Conservation (phyloP, 1,140 invertebrate genomes). For the Anadara kagoshimensis region DNA sequence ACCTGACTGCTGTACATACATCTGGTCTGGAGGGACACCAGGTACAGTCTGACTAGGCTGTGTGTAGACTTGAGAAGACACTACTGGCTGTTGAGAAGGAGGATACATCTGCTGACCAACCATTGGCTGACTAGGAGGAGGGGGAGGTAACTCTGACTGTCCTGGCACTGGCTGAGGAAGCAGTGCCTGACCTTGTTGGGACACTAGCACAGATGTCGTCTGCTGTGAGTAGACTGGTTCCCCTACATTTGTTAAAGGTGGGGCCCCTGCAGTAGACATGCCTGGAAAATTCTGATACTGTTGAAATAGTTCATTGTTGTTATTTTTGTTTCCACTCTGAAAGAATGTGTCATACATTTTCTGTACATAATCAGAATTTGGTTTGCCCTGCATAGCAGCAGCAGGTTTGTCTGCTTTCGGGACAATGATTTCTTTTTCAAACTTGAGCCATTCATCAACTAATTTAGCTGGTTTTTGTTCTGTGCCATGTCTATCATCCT, state of each 20-base stretch:
- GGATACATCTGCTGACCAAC: too few species aligned
- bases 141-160: background rate
- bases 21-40: too few species aligned
- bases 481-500: background rate
- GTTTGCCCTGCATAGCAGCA: slow-evolving; percentile 12
- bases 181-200: background rate
- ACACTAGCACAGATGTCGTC: background rate
- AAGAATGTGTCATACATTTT: background rate
- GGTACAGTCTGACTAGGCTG: too few species aligned
- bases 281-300: slow-evolving; percentile 30
- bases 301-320: slow-evolving; percentile 26
- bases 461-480: slow-evolving; percentile 18
- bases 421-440: slow-evolving; percentile 40
- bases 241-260: background rate
- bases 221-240: background rate
- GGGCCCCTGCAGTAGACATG: slow-evolving; percentile 7
- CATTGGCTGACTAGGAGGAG: too few species aligned
- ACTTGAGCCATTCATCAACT: slow-evolving; percentile 38
- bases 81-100: too few species aligned
- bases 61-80: too few species aligned
- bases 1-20: background rate
- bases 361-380: background rate
- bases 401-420: slow-evolving; percentile 38
- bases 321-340: too few species aligned
- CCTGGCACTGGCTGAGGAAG: background rate